Conservation (phyloP, 2,888 invertebrate genomes). For the Xiphydria camelus region DNA sequence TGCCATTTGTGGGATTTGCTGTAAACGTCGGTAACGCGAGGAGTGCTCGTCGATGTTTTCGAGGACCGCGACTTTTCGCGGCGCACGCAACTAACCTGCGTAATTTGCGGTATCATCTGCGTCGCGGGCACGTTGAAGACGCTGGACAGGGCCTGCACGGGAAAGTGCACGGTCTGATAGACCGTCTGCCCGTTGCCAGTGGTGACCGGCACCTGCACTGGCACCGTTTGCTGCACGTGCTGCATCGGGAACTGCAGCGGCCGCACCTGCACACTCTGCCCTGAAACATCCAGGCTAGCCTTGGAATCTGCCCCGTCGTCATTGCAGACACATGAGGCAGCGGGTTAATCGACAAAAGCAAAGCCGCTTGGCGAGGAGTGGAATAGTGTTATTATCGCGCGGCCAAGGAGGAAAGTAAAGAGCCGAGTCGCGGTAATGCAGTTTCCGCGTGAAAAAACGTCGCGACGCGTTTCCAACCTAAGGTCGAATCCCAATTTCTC, state of each 20-base stretch:
- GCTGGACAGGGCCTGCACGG: conserved; percentile 75
- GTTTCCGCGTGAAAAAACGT: no score
- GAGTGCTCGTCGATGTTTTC: no score
- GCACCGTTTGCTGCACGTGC: conserved; percentile 73
- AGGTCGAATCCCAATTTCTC: no score
- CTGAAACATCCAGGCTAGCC: conserved; percentile 52
- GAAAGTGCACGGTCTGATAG: conserved; percentile 93
- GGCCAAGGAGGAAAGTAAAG: background rate
- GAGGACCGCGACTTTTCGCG: background rate
- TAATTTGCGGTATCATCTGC: conserved; percentile 82
- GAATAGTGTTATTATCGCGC: background rate
- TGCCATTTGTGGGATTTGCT: conserved; percentile 72
- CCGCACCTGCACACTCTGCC: conserved; percentile 74
- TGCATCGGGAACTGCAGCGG: conserved; percentile 73
- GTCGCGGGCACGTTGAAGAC: conserved; percentile 68
- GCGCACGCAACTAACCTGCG: conserved; percentile 63
- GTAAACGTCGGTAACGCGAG: conserved; percentile 37
- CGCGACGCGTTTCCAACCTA: no score
- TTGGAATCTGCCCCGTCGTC: conserved; percentile 38
- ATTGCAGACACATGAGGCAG: conserved; percentile 8
- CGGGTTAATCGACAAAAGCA: conserved; percentile 28
- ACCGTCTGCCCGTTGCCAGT: conserved; percentile 87
- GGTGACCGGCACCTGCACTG: conserved; percentile 88
- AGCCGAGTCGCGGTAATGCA: background rate
- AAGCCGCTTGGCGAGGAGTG: no score